These are phyloP conservation scores for Clanis bilineata DNA, from an alignment of 2,888 invertebrate genomes.

Conservation along the genomic window DNA sequence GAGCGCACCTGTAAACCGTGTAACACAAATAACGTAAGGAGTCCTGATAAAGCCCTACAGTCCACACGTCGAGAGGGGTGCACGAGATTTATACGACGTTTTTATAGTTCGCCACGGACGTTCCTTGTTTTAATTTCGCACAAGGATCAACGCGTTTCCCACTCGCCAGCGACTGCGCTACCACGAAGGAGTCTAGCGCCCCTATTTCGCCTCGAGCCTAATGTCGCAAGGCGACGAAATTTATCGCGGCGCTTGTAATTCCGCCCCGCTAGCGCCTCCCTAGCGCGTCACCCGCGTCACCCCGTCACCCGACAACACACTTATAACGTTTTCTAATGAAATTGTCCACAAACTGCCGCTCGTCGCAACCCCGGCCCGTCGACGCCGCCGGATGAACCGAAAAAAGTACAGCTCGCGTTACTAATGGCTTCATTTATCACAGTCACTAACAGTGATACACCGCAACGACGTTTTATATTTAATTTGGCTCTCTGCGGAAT, in stretches of 20 bases:
- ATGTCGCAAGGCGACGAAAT: conserved; percentile 76
- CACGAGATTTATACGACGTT: conserved; percentile 71
- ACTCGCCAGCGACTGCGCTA: conserved; percentile 37
- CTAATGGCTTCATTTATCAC: conserved; percentile 83
- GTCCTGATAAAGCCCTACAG: conserved; percentile 60
- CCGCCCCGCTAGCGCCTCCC: conserved; percentile 59
- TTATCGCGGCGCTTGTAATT: conserved; percentile 79
- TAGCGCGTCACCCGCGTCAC: conserved; percentile 58
- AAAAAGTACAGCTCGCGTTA: conserved; percentile 81
- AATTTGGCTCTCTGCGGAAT: conserved; percentile 78
- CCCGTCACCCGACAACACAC: conserved; percentile 74
- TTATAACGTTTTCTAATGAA: conserved; percentile 82
- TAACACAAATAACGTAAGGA: conserved; percentile 61
- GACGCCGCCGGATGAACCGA: conserved; percentile 79
- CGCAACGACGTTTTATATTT: conserved; percentile 81
- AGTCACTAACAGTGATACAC: conserved; percentile 82
- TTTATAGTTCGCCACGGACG: conserved; percentile 72
- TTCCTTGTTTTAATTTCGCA: conserved; percentile 75
- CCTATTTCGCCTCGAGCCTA: conserved; percentile 68
- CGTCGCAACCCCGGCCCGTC: conserved; percentile 70
- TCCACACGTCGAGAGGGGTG: conserved; percentile 59
- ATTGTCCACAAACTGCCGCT: conserved; percentile 78
- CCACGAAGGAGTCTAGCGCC: conserved; percentile 41
- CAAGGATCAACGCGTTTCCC: conserved; percentile 61
- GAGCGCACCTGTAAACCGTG: conserved; percentile 54